Percentiles rank a stretch among this genome's conserved stretches.
Evolutionary conservation across 2,888 invertebrate species (phyloP).

Genomic region (Caenorhabditis afra): DNA sequence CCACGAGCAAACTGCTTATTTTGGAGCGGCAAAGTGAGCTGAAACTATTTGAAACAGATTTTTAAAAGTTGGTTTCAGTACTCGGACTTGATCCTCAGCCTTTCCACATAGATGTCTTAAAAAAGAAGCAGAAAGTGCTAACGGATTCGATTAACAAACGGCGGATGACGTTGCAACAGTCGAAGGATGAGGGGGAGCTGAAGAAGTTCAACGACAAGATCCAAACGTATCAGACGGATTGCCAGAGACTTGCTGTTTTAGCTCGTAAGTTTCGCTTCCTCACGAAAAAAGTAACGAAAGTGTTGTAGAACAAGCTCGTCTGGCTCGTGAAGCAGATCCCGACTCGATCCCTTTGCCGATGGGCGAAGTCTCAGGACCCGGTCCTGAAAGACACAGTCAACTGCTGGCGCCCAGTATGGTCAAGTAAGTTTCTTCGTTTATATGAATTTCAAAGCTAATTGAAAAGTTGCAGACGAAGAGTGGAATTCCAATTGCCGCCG

Average conservation of each 20-base stretch:
- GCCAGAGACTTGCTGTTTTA: slow-evolving; percentile 44
- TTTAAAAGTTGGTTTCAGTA: slow-evolving; percentile 49
- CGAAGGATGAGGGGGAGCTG: slow-evolving; percentile 63
- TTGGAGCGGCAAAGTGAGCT: slow-evolving; percentile 68
- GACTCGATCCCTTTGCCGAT: slow-evolving; percentile 66
- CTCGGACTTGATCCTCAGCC: slow-evolving; percentile 66
- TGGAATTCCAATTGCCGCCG: slow-evolving; percentile 65
- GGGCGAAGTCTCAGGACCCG: slow-evolving; percentile 38
- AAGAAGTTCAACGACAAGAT: slow-evolving; percentile 65
- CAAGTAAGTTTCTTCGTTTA: slow-evolving; percentile 7
- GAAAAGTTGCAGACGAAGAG: slow-evolving; percentile 58
- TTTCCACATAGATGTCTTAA: slow-evolving; percentile 69
- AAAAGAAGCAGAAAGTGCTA: slow-evolving; percentile 66
- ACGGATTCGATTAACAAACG: slow-evolving; percentile 61
- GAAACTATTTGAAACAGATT: neutral
- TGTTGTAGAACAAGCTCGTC: slow-evolving; percentile 61
- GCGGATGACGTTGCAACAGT: slow-evolving; percentile 54
- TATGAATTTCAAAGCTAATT: neutral
- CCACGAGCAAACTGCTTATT: slow-evolving; percentile 61
- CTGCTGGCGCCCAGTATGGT: slow-evolving; percentile 24
- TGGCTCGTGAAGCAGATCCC: slow-evolving; percentile 62
- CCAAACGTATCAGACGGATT: slow-evolving; percentile 59
- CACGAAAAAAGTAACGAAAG: too few relatives aligned
- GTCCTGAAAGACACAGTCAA: slow-evolving; percentile 13
- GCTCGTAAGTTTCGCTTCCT: slow-evolving; percentile 48